These are phyloP conservation scores for Pao palembangensis DNA, from an alignment of 2,113 vertebrate species.

Conservation along the genomic window DNA sequence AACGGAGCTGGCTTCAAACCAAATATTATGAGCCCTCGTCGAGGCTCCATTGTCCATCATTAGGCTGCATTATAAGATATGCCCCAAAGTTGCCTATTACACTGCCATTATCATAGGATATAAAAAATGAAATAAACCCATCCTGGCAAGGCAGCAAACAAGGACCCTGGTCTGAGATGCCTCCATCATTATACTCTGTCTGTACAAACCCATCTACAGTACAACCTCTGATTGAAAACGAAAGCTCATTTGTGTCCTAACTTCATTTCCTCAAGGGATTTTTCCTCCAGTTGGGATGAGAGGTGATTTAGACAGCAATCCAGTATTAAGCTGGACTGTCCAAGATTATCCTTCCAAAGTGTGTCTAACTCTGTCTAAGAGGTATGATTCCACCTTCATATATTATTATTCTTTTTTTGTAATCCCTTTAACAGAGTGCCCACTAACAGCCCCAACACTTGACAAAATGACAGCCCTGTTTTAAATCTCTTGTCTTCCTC, in stretches of 20 bases:
- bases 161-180: background rate
- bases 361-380: constrained; percentile 22
- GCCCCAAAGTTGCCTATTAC: constrained; percentile 1
- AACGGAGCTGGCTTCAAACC: background rate
- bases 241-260: background rate
- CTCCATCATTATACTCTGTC: constrained; percentile 20
- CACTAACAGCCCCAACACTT: no score
- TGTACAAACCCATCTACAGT: background rate
- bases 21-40: background rate
- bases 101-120: constrained; percentile 3
- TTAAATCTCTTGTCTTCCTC: constrained; percentile 15
- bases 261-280: constrained; percentile 1
- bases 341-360: constrained; percentile 24
- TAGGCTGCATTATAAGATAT: background rate
- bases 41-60: background rate
- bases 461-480: constrained; percentile 14
- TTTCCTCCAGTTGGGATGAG: constrained; percentile 20
- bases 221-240: background rate
- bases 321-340: constrained; percentile 24
- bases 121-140: constrained; percentile 3
- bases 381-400: background rate
- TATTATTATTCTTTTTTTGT: background rate
- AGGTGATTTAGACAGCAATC: constrained; percentile 28
- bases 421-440: constrained; percentile 1
- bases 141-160: constrained; percentile 13